Conservation (phyloP, 2,888 invertebrate genomes). For the Ochropacha duplaris region DNA sequence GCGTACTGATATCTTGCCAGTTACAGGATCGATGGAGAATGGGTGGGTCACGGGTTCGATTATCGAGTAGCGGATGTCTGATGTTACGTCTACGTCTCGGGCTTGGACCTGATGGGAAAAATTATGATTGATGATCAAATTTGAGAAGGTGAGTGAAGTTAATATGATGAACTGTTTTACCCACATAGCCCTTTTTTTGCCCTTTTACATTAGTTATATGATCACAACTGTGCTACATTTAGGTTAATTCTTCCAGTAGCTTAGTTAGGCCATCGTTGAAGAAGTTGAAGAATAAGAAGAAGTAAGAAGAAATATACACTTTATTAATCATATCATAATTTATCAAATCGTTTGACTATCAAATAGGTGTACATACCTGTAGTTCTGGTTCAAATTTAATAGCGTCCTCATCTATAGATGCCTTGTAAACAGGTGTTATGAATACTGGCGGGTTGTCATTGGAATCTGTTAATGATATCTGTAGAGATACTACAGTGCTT, state of each 20-base stretch:
- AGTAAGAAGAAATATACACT: no score
- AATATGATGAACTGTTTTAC: neutral
- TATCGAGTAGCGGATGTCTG: constrained; percentile 90
- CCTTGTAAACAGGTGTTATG: constrained; percentile 88
- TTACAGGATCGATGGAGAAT: constrained; percentile 87
- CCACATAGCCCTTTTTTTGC: no score
- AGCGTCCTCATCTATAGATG: constrained; percentile 93
- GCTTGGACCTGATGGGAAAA: constrained; percentile 85
- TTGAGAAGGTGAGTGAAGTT: neutral
- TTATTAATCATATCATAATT: no score
- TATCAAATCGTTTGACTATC: no score
- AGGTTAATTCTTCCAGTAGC: no score
- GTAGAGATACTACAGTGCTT: constrained; percentile 89
- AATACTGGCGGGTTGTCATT: constrained; percentile 96
- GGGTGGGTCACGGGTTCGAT: constrained; percentile 84
- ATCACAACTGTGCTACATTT: no score
- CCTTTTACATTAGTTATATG: no score
- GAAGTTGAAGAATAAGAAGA: no score
- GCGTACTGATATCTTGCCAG: constrained; percentile 84
- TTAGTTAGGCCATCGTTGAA: no score
- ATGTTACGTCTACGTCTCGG: constrained; percentile 90
- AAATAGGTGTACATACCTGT: constrained; percentile 41
- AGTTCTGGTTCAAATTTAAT: constrained; percentile 91
- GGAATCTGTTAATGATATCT: constrained; percentile 90
- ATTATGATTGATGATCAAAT: neutral